Evolutionary conservation across 2,113 vertebrate species (phyloP), one percentile per base, ranked within the genome.

Genomic region (Callorhinus ursinus): DNA sequence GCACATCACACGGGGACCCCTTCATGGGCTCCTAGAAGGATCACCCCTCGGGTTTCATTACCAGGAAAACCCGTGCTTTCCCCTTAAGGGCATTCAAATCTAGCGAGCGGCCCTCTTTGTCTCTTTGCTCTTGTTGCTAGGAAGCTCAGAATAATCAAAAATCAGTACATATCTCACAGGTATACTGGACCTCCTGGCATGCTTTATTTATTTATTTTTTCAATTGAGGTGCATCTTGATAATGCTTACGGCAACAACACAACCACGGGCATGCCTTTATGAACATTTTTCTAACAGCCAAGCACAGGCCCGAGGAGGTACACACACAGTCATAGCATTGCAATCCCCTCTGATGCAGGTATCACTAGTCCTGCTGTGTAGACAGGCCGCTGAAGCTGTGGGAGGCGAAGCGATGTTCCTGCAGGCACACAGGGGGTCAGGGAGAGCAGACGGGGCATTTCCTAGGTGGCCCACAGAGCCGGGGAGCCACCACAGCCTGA

Each of bases 321-420:
- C 33, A 8, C 1, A 5, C 1, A 59, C 2, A 0, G 8, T 39
- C 81, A 31, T 7, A 12, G 1, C 0, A 1, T 0, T 1, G 2
- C 21, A 2, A 1, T 1, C 2, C 13, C 5, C 39, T 39, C 14
- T 24, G 39, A 7, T 1, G 24, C 18, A 14, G n/a, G 49, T 2
- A 13, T 1, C 13, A 26, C 65, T 22, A 11, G 8, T 8, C 16
- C 51, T 7, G 33, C 88, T 24, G 1, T 21, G 6, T 3, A 7
- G 51, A 39, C 31, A 3, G 71, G 51, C 51, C 11, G 39, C 10
- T 4, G 33, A 19, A 7, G 88, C 65, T 7, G 71, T 4, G 26
- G 49, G 63, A 31, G 46, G 46, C 0, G 46, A 2, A 46, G 7
- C 4, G n/a, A 26, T 0, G 31, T 12, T 7, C 51, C 90, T 6